Evolutionary conservation across 92 coral and sea anemone genomes (phyloP), one percentile per base, ranked within the genome.

Genomic region (Zoanthus solanderi): DNA sequence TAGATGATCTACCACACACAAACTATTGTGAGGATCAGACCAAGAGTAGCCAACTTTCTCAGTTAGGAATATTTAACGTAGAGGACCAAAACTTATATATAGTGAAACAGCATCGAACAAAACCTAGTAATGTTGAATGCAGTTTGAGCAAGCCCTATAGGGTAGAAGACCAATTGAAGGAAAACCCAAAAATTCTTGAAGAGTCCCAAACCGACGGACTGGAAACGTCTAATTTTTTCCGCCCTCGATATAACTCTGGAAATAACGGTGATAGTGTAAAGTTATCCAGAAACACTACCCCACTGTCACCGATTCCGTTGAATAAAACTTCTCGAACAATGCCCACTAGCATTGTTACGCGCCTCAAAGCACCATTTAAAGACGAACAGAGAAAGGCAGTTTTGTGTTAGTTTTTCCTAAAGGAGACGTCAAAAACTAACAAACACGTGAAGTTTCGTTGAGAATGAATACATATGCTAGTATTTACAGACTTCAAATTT

Each of bases 331-430:
- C 2, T 2, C 63, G 58, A 48, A 56, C 45, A 37, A 44, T 82
- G 76, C 53, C 93, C 17, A 10, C 52, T 87, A 60, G 32, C 34
- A 69, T 83, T 76, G 71, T 0, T 58, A 58, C n/a, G n/a, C 16
- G 65, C 65, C 7, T 14, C 15, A 58, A 58, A 15, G 65, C 16
- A 7, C 14, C 65, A 14, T 58, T 58, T 5, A 4, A 58, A 18
- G 23, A 12, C 6, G 23, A 14, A 58, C 65, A 58, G 23, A 13
- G 6, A 57, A 9, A 15, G 15, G 12, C 13, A 54, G 60, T 54
- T 54, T 37, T 37, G 42, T 37, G 42, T 37, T 37, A 37, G 2
- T 4, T 37, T 37, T 37, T 37, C 42, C 42, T 37, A 0, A 37
- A 37, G 42, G 2, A 37, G 4, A 37, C 42, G 4, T 37, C 42